Percentiles rank a stretch among this genome's conserved stretches.
Evolutionary conservation across 2,888 invertebrate genomes (phyloP).

Genomic region (Andrena trimmerana): DNA sequence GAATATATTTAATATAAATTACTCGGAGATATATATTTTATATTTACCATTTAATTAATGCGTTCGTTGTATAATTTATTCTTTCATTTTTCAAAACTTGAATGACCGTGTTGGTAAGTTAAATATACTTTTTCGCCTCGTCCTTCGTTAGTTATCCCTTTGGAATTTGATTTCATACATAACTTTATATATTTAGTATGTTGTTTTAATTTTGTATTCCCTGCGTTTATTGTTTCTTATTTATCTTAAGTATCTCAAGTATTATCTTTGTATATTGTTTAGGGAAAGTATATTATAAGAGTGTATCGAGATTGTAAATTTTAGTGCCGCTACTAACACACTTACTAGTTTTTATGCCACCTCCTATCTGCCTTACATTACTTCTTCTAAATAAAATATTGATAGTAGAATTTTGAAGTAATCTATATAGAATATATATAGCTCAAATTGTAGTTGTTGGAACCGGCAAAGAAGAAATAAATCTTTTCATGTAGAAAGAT

Average conservation of each 20-base stretch:
- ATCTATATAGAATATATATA: not conserved
- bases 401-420: not conserved
- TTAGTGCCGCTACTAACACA: not conserved
- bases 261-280: not conserved
- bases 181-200: not conserved
- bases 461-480: too few relatives aligned
- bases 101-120: constrained; percentile 45
- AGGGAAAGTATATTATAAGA: constrained; percentile 1
- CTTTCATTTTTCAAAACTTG: constrained; percentile 46
- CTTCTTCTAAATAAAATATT: not conserved
- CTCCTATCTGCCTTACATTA: not conserved
- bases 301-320: not conserved
- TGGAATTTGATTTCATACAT: not conserved
- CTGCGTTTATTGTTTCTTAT: not conserved
- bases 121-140: not conserved
- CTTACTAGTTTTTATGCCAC: not conserved
- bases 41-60: constrained; percentile 19
- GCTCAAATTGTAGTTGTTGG: not conserved
- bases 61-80: constrained; percentile 39
- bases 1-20: not conserved
- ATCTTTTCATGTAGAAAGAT: not conserved
- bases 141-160: not conserved
- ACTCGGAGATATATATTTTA: not conserved
- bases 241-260: not conserved
- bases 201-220: constrained; percentile 4